Conservation (phyloP, 2,888 invertebrate genomes). For the Heterodera filipjevi region DNA sequence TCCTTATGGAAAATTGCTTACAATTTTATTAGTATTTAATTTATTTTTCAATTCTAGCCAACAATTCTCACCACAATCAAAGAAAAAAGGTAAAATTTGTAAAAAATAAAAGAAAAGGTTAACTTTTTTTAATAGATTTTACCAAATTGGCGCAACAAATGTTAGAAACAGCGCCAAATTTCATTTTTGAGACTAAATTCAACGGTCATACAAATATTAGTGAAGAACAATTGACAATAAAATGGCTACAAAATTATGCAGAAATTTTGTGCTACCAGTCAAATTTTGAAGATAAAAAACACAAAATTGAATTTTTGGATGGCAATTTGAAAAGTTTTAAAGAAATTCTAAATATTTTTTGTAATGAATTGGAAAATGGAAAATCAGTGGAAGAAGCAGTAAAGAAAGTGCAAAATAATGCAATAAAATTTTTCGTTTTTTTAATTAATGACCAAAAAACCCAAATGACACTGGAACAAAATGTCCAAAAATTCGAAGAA, state of each 20-base stretch:
- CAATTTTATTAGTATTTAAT: neutral
- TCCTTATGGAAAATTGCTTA: neutral
- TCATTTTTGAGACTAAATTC: neutral
- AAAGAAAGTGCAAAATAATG: neutral
- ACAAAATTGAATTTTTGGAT: neutral
- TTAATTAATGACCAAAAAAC: neutral
- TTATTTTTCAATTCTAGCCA: neutral
- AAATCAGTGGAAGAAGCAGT: neutral
- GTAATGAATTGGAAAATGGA: neutral
- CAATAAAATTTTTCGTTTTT: neutral
- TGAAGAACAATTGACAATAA: neutral
- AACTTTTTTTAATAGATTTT: neutral
- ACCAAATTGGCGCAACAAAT: neutral
- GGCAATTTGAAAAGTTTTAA: neutral
- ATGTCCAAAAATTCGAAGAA: neutral
- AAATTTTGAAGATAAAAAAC: neutral
- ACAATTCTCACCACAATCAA: neutral
- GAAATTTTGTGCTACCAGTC: neutral
- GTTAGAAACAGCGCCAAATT: neutral
- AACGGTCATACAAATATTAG: neutral
- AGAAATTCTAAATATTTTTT: neutral
- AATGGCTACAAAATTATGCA: neutral
- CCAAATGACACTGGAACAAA: neutral
- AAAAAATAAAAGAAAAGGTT: neutral
- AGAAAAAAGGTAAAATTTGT: neutral